phyloP scores from a whole-genome alignment of 2,888 invertebrate species.

The Epistrophella euchroma region DNA sequence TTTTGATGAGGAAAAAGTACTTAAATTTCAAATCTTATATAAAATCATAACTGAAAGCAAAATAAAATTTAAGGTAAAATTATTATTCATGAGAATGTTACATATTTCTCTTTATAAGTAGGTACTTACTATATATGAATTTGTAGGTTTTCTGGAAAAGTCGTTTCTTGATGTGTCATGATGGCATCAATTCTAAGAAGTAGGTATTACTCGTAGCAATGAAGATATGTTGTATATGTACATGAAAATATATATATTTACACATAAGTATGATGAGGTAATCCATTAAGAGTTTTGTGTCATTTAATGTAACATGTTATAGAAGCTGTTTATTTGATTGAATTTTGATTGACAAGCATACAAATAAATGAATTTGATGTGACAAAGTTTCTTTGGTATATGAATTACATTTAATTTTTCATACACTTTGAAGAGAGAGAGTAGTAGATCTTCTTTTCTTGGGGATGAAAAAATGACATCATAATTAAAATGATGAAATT shows the following conservation, averaged over 20 bases:
- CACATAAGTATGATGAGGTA: neutral
- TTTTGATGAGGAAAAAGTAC: too few species aligned
- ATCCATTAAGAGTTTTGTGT: constrained; percentile 7
- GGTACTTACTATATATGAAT: neutral
- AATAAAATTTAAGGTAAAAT: neutral
- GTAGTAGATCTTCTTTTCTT: neutral
- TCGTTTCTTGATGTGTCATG: neutral
- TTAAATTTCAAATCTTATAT: too few species aligned
- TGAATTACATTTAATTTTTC: neutral
- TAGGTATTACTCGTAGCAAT: too few species aligned
- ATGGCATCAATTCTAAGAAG: neutral
- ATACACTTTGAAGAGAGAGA: neutral
- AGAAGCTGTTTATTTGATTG: constrained; percentile 1
- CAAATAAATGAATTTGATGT: neutral
- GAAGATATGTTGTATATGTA: too few species aligned
- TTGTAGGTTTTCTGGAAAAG: neutral
- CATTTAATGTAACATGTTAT: constrained; percentile 2
- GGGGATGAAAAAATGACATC: too few species aligned
- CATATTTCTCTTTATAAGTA: neutral
- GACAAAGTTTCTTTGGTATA: neutral
- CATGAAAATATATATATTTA: neutral
- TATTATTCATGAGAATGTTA: constrained; percentile 1
- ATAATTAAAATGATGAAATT: too few species aligned
- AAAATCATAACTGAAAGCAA: neutral
- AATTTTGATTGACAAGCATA: constrained; percentile 13